Percentiles rank a stretch among this genome's conserved stretches.
Evolutionary conservation across 2,113 vertebrate species (phyloP).

Genomic region (Oreochromis tanganicae): DNA sequence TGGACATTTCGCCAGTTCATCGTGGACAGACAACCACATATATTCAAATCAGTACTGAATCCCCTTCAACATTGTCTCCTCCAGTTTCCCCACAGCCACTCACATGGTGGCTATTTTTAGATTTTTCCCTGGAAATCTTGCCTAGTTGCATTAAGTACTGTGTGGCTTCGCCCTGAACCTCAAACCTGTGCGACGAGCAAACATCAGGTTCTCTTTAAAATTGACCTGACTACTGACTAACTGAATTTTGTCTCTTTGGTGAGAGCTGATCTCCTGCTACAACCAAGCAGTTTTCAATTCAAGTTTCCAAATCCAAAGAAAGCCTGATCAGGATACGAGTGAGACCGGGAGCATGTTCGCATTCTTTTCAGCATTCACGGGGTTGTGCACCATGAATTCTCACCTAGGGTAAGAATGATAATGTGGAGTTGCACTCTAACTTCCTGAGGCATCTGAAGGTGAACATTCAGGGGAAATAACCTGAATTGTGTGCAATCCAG

Average conservation of each 20-base stretch:
- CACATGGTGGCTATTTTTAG: not conserved
- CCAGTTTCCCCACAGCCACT: not conserved
- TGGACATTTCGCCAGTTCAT: not conserved
- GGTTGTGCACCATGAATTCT: not conserved
- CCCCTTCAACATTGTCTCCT: not conserved
- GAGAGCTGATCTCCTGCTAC: not conserved
- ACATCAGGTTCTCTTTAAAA: not conserved
- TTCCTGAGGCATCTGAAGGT: not conserved
- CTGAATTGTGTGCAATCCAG: not conserved
- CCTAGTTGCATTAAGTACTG: not conserved
- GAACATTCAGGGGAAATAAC: not conserved
- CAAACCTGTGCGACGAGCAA: not conserved
- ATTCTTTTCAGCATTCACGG: not conserved
- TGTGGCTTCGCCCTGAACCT: not conserved
- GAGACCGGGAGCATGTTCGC: accelerated
- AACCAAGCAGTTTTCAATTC: not conserved
- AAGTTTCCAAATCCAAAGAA: not conserved
- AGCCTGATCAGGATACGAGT: not conserved
- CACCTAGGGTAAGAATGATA: not conserved
- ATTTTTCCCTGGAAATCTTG: not conserved
- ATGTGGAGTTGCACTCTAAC: not conserved
- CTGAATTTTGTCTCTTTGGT: not conserved
- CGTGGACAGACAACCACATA: not conserved
- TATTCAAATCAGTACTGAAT: accelerated
- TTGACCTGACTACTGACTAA: not conserved